Evolutionary conservation across 2,888 invertebrate species (phyloP), one percentile per base, ranked within the genome.

Genomic region (Zygaena filipendulae): DNA sequence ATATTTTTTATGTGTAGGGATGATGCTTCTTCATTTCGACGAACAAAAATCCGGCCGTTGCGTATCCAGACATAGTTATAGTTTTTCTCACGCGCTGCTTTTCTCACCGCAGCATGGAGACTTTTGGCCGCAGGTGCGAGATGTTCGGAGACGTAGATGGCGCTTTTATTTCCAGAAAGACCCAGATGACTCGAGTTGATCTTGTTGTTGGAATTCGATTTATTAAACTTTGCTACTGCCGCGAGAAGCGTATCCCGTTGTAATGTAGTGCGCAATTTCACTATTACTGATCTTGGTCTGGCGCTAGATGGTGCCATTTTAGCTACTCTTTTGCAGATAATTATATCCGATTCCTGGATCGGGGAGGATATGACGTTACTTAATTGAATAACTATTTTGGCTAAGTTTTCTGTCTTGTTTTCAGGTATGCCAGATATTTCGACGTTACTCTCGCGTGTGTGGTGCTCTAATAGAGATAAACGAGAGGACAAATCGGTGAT

Each of bases 151-250:
- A 37, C 27, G 24, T 25, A 37, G 7, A 29, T 18, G 7, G 26
- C 26, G 4, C 10, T n/a, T 11, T 34, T 31, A 11, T 25, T 13
- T 4, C 20, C 25, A n/a, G 13, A 23, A 11, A 24, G 27, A 8
- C 30, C 35, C 16, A 32, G 20, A 9, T 32, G 29, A 11, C 21
- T 19, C 1, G 36, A 27, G 10, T 18, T 27, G 1, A 43, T 21
- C 23, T 38, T 38, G 7, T 36, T 35, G 2, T 29, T 20, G 1
- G 23, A 3, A n/a, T 39, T 38, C 4, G 23, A 32, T 26, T 33
- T 40, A 11, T 39, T 40, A 13, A 35, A 42, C 4, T 28, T 35
- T 1, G 34, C 9, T n/a, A 41, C 36, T 7, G 38, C 33, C 3
- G 37, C 35, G 6, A 42, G n/a, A 13, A 39, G 18, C 5, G 18